phyloP scores from a whole-genome alignment of 2,113 vertebrate species.

The Ctenomys sociabilis region DNA sequence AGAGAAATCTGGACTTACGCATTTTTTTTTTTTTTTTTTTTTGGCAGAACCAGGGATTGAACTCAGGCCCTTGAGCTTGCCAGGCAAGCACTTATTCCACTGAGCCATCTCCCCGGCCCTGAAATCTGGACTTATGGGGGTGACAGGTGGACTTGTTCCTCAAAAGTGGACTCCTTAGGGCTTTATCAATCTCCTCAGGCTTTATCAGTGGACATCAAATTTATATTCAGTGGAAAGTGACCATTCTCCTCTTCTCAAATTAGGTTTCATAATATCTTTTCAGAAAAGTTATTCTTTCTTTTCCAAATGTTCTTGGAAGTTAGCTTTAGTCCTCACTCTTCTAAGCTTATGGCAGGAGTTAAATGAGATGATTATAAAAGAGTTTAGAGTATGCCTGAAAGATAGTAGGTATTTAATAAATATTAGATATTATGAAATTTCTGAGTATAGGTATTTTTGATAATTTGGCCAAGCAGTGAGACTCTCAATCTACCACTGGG shows the following conservation, averaged over 20 bases:
- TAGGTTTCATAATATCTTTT: background rate
- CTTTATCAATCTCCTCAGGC: background rate
- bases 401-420: background rate
- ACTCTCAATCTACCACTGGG: background rate
- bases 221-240: background rate
- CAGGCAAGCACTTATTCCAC: too few species aligned
- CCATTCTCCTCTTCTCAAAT: background rate
- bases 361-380: conserved; percentile 38
- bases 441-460: background rate
- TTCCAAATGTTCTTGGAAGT: background rate
- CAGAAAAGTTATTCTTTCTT: background rate
- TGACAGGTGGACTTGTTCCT: background rate
- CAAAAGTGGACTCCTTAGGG: background rate
- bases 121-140: background rate
- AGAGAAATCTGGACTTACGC: background rate
- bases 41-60: too few species aligned
- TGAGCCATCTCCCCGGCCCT: too few species aligned
- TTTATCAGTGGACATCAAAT: background rate
- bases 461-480: background rate
- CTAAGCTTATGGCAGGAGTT: background rate
- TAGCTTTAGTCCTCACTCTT: background rate
- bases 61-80: too few species aligned
- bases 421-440: background rate
- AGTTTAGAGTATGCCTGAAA: background rate
- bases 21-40: too few species aligned